phyloP scores from a whole-genome alignment of 1,140 invertebrate genomes.

The Drosophila obscura region DNA sequence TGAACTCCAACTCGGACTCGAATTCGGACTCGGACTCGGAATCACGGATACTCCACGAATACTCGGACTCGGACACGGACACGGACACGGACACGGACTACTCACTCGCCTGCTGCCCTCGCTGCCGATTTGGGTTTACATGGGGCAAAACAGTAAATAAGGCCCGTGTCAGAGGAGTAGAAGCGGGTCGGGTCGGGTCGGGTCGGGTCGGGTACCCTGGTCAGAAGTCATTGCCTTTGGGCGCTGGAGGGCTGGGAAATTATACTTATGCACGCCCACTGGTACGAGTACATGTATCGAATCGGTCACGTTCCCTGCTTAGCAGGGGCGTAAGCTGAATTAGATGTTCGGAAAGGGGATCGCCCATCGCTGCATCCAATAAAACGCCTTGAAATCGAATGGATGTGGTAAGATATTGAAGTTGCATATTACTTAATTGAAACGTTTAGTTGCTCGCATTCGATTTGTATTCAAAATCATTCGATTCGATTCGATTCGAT shows the following conservation, averaged over 20 bases:
- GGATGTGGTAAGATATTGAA: too few relatives aligned
- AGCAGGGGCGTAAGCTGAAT: slow-evolving; percentile 23
- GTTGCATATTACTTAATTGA: too few relatives aligned
- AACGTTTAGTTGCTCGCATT: too few relatives aligned
- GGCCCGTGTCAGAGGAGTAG: slow-evolving; percentile 29
- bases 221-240: slow-evolving; percentile 61
- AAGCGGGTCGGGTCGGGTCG: not conserved
- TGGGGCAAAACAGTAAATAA: slow-evolving; percentile 62
- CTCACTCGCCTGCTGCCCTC: too few relatives aligned
- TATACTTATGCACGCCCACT: slow-evolving; percentile 51
- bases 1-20: slow-evolving; percentile 15
- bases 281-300: too few relatives aligned
- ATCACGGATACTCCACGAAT: not conserved
- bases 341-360: too few relatives aligned
- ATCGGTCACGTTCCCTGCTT: slow-evolving; percentile 34
- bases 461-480: too few relatives aligned
- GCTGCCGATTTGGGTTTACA: not conserved
- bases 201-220: slow-evolving; percentile 3
- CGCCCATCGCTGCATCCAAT: too few relatives aligned
- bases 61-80: too few relatives aligned
- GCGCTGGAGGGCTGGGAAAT: slow-evolving; percentile 35
- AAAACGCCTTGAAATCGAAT: too few relatives aligned
- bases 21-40: slow-evolving; percentile 25
- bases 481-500: too few relatives aligned
- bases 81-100: too few relatives aligned